Evolutionary conservation across 2,797 vertebrate genomes (phyloP).

Genomic region (Lutjanus campechanus): DNA sequence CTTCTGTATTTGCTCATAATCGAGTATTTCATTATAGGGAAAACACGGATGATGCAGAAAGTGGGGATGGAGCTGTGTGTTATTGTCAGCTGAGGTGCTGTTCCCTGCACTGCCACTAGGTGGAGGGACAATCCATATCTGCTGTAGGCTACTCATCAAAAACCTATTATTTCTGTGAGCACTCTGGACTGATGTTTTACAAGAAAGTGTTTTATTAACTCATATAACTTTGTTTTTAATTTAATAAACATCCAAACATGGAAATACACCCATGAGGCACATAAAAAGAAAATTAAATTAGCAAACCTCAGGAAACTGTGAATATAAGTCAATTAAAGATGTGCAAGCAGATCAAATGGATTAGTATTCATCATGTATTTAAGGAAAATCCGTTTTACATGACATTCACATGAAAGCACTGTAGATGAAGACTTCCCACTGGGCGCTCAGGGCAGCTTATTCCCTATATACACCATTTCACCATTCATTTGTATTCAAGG

Average conservation of each 20-base stretch:
- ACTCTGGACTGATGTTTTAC: background rate
- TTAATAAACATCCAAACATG: conserved; percentile 9
- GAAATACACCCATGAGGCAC: background rate
- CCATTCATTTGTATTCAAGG: conserved; percentile 67
- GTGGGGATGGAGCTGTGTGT: background rate
- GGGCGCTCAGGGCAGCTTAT: conserved; percentile 46
- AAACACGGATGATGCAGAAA: background rate
- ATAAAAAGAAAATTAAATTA: conserved; percentile 17
- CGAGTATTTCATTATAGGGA: conserved; percentile 21
- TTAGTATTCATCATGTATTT: conserved; percentile 51
- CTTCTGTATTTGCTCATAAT: conserved; percentile 13
- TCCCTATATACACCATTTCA: conserved; percentile 43
- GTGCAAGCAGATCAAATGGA: conserved; percentile 51
- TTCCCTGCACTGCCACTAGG: conserved; percentile 72
- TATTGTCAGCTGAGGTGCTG: conserved; percentile 15
- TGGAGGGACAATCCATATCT: conserved; percentile 68
- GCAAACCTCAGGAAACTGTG: conserved; percentile 10
- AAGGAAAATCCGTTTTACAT: conserved; percentile 52
- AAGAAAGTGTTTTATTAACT: conserved; percentile 1
- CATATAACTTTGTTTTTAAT: conserved; percentile 11
- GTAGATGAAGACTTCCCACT: conserved; percentile 49
- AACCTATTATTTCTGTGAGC: conserved; percentile 3
- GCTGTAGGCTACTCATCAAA: conserved; percentile 2
- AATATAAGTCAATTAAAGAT: conserved; percentile 37
- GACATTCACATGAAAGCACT: conserved; percentile 65